Percentiles rank a stretch among this genome's conserved stretches.
Evolutionary conservation across 2,113 vertebrate genomes (phyloP).

Genomic region (Melanerpes aurifrons): DNA sequence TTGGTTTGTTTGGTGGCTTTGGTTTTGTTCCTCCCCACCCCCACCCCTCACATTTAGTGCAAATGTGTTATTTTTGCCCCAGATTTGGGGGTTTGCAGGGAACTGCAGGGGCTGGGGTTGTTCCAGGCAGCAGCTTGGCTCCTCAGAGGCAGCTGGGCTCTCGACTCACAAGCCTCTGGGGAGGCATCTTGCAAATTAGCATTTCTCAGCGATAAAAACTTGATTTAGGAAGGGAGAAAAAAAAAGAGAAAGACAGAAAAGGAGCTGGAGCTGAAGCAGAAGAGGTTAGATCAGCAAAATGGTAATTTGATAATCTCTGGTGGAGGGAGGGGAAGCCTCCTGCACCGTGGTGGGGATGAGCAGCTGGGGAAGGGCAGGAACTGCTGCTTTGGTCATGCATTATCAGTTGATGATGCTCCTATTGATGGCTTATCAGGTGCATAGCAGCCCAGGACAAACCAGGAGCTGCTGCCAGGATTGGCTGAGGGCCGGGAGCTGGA

Average conservation of each 20-base stretch:
- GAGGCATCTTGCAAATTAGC: neutral
- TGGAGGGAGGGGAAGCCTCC: neutral
- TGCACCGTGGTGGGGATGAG: neutral
- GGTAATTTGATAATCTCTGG: neutral
- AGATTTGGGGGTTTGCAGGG: neutral
- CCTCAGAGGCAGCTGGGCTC: neutral
- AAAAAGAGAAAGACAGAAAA: neutral
- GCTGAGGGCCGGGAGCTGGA: neutral
- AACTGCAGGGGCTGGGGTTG: neutral
- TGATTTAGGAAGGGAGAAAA: neutral
- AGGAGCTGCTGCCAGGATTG: neutral
- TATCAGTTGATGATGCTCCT: neutral
- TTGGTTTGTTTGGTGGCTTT: neutral
- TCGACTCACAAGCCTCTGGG: neutral
- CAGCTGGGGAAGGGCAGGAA: neutral
- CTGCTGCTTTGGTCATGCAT: neutral
- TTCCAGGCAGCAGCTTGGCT: neutral
- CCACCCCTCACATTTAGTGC: neutral
- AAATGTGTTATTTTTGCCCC: neutral
- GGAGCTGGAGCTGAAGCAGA: neutral
- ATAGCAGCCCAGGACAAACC: neutral
- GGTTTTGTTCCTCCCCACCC: too few relatives aligned
- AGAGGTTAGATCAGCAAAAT: slow-evolving; percentile 23
- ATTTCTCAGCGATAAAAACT: slow-evolving; percentile 32
- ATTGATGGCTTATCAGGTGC: neutral